These are phyloP conservation scores for Diorhabda carinulata DNA, from an alignment of 1,140 invertebrate genomes.

Conservation along the genomic window DNA sequence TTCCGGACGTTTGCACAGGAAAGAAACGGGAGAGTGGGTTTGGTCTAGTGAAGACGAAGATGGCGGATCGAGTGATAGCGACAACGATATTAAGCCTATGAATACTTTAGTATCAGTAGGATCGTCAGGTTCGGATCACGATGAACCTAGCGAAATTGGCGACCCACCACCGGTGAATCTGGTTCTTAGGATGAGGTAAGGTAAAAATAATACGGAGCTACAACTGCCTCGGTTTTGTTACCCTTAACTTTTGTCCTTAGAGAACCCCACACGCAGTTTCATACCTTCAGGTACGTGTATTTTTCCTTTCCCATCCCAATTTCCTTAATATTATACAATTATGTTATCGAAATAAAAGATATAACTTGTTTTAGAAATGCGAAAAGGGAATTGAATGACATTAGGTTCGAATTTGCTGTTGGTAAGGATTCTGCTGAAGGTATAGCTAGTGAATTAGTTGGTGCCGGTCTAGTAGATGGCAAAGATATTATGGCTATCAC, in stretches of 20 bases:
- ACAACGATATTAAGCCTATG: constrained; percentile 52
- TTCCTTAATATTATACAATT: neutral
- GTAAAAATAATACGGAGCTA: neutral
- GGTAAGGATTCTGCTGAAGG: constrained; percentile 91
- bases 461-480: constrained; percentile 89
- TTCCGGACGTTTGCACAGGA: constrained; percentile 87
- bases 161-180: constrained; percentile 61
- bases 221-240: neutral
- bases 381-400: constrained; percentile 91
- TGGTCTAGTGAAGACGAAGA: constrained; percentile 91
- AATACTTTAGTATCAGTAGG: constrained; percentile 69
- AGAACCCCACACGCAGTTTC: constrained; percentile 26
- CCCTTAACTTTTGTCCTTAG: neutral
- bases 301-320: constrained; percentile 5
- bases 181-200: constrained; percentile 71
- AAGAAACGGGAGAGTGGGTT: constrained; percentile 95
- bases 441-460: constrained; percentile 89
- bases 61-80: constrained; percentile 54
- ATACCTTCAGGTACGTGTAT: constrained; percentile 28
- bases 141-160: constrained; percentile 51
- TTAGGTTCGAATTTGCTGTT: constrained; percentile 91
- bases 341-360: neutral
- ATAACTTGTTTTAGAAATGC: constrained; percentile 63
- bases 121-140: constrained; percentile 79
- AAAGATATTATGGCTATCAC: constrained; percentile 88